Evolutionary conservation across 2,797 vertebrate genomes (phyloP), one percentile per base, ranked within the genome.

Genomic region (Pseudochirops cupreus): DNA sequence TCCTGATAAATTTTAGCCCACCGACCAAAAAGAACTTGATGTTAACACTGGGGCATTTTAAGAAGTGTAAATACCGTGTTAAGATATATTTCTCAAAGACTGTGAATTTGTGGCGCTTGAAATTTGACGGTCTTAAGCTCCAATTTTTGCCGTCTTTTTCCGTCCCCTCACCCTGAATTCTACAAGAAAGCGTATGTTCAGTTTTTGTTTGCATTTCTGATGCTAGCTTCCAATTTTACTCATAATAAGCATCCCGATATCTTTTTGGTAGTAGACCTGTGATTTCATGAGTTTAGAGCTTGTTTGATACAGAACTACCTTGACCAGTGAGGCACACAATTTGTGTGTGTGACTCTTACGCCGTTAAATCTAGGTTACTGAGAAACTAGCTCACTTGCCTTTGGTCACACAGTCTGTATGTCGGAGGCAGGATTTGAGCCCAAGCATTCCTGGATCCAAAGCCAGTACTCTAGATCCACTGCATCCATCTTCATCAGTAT

Each of bases 41-140:
- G 0, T 67, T 24, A 4, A 57, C 21, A 55, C 33, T 54, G 31
- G 16, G n/a, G 28, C 26, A 4, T n/a, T 57, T 91, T 74, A 59
- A 28, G 54, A 82, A 82, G 46, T 82, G 55, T 94, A 91, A 95
- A 90, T 93, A 13, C 89, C 56, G 89, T 39, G 26, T 53, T 92
- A 52, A 52, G 62, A 58, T 53, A 58, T 18, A 12, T 67, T 94
- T 95, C 92, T 89, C 91, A 62, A 94, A n/a, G 24, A 62, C 54
- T 92, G 53, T 95, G 91, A 91, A 93, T 91, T 93, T 93, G 24
- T 28, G 56, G 33, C 53, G 57, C 58, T n/a, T 95, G 6, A 95
- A 91, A 57, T 94, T 92, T 74, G 5, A 74, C 74, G 7, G 6
- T 57, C 16, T 82, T 21, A 18, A 46, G 9, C 52, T 57, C 16